Conservation (phyloP, 2,888 invertebrate genomes). For the Athalia rosae region DNA sequence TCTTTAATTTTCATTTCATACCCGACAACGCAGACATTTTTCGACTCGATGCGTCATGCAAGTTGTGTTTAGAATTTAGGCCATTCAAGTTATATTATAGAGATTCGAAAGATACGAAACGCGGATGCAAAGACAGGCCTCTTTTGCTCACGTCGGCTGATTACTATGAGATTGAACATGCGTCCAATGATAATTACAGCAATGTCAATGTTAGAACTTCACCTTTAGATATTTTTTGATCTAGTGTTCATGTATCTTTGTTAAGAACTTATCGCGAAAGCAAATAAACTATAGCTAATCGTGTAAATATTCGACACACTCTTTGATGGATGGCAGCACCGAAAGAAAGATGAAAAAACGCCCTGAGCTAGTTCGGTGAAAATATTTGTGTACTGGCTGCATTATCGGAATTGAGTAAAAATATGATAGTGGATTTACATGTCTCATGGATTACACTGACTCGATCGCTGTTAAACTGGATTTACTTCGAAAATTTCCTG, state of each 20-base stretch:
- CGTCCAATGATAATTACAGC: conserved; percentile 14
- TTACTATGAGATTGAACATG: conserved; percentile 53
- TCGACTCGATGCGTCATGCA: conserved; percentile 10
- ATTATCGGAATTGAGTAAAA: neutral
- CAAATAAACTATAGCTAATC: too few relatives aligned
- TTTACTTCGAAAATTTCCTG: neutral
- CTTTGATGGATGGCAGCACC: too few relatives aligned
- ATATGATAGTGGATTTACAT: neutral
- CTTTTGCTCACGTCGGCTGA: conserved; percentile 72
- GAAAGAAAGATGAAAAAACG: neutral
- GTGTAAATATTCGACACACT: too few relatives aligned
- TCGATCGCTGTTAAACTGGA: neutral
- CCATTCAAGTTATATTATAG: conserved; percentile 49
- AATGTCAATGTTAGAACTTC: conserved; percentile 21
- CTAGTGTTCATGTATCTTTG: neutral
- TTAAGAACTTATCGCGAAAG: too few relatives aligned
- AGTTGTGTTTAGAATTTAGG: conserved; percentile 32
- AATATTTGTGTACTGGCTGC: neutral
- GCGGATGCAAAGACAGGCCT: conserved; percentile 72
- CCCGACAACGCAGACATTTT: neutral
- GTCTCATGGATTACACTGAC: conserved; percentile 2
- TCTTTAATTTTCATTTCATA: neutral
- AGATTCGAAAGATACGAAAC: conserved; percentile 72
- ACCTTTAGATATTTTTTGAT: neutral
- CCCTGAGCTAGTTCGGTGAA: neutral